Base-by-base conservation (phyloP, 2,888 invertebrate genomes). In the Panopea generosa region DNA sequence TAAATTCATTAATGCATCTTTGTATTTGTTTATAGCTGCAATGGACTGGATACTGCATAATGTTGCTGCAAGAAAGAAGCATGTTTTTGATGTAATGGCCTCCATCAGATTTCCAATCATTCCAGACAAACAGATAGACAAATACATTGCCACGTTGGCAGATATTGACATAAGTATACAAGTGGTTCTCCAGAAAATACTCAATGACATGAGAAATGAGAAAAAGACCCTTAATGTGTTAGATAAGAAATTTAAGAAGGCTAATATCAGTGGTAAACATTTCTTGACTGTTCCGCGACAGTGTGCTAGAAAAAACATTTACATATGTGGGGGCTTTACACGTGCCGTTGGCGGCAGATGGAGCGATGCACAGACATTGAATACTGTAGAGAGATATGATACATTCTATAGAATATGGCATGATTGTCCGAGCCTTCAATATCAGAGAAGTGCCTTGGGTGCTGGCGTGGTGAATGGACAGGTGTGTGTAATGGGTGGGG, bases 401-500 rank as follows among this genome's bases (percentile, higher is more conserved):
- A 84, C 89, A 1, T 90, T 88, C 73, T 80, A 85, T 22, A 84
- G 88, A 59, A 78, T 83, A 16, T 91, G 92, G 91, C 87, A 86
- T 45, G 74, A 55, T 2, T 73, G 87, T 49, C 82, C 87, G 0
- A 95, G 97, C 1, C 96, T 98, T 95, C 95, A 95, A 62, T 96
- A 96, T 84, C 96, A 97, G 2, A 94, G 98, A 62, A 97, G 97
- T 86, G 94, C 97, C 84, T 97, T 97, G 0, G 98, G 98, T 16
- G 96, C 96, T 4, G 96, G 97, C 0, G 95, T 96, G 9, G 90
- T 98, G 45, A 96, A 96, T 88, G 97, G 97, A 0, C 95, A 96
- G 83, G 96, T 98, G 70, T 98, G 96, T 92, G 97, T 97, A 0
- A 96, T 97, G 2, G 98, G 98, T 89, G 97, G 97, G 50, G 97